Percentiles rank a stretch among this genome's conserved stretches.
Conservation (phyloP, 2,113 vertebrate species). For the Canis aureus region DNA sequence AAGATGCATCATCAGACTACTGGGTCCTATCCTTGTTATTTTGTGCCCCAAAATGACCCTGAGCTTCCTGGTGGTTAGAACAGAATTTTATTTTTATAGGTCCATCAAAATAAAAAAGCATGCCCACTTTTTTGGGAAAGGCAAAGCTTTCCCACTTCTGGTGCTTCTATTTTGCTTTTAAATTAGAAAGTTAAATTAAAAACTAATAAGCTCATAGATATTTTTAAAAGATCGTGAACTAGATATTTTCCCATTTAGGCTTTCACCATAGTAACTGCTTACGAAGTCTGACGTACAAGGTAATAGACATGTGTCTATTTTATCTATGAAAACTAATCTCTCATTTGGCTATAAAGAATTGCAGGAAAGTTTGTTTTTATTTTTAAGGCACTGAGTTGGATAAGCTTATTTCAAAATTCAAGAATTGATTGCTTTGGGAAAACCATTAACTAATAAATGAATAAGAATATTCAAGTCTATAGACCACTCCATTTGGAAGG, state of each 20-base stretch:
- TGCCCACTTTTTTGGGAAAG: neutral
- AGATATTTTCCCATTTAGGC: neutral
- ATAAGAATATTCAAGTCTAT: neutral
- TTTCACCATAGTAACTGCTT: neutral
- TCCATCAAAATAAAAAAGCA: neutral
- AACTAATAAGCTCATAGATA: neutral
- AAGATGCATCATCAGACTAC: neutral
- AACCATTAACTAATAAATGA: neutral
- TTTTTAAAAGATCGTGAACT: neutral
- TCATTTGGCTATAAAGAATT: neutral
- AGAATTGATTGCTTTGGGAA: neutral
- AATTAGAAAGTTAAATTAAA: conserved; percentile 25
- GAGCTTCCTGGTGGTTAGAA: neutral
- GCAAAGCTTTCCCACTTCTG: neutral
- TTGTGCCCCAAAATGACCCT: neutral
- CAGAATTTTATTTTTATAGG: neutral
- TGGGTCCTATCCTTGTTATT: neutral
- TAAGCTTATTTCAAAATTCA: neutral
- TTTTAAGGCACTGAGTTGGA: neutral
- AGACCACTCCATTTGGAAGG: neutral
- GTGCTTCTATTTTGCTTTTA: conserved; percentile 45
- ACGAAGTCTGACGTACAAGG: conserved; percentile 19
- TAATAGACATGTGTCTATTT: neutral
- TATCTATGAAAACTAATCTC: neutral
- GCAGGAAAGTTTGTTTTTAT: neutral